These are phyloP conservation scores for Charadrius vociferus DNA, from an alignment of 2,113 vertebrate genomes.

Conservation along the genomic window DNA sequence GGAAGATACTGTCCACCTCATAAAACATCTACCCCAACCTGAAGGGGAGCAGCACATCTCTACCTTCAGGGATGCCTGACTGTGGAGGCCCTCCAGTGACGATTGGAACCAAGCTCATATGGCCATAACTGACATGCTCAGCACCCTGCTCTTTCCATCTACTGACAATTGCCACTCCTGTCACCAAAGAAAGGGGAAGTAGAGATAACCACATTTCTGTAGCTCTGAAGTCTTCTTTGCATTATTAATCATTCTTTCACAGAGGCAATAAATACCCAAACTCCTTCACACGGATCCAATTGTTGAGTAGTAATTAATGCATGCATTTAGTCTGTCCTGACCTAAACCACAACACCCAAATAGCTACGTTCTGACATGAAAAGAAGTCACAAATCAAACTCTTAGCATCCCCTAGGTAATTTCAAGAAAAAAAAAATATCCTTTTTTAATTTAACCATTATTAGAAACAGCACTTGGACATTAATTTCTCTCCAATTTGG, in stretches of 20 bases:
- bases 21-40: not conserved
- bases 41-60: not conserved
- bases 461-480: not conserved
- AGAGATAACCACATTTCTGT: not conserved
- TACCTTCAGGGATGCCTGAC: not conserved
- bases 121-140: not conserved
- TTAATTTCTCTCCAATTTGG: not conserved
- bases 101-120: not conserved
- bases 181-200: not conserved
- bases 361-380: not conserved
- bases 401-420: not conserved
- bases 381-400: not conserved
- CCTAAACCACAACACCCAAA: not conserved
- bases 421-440: not conserved
- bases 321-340: not conserved
- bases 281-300: not conserved
- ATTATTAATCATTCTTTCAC: not conserved
- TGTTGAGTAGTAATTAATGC: not conserved
- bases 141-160: not conserved
- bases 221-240: not conserved
- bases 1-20: not conserved
- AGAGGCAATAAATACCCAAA: not conserved
- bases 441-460: not conserved
- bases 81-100: not conserved
- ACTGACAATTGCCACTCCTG: not conserved